phyloP scores from a whole-genome alignment of 2,888 invertebrate genomes.

The Drosophila prolongata region DNA sequence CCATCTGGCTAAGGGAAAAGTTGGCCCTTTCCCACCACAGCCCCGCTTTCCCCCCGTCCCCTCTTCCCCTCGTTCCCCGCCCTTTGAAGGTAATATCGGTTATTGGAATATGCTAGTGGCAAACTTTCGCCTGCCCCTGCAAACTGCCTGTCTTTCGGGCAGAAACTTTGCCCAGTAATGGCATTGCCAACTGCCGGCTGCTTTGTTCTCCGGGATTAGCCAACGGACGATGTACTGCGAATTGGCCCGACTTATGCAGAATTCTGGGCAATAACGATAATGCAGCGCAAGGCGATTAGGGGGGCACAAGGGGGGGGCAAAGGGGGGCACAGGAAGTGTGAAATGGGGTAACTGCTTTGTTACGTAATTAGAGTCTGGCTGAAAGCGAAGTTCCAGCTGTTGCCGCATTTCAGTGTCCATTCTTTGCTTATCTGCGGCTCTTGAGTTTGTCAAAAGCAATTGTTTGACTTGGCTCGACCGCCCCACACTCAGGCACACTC shows the following conservation, averaged over 20 bases:
- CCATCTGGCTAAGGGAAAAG: neutral
- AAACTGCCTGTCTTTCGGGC: conserved; percentile 21
- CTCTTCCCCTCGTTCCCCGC: too few species aligned
- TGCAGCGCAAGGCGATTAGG: conserved; percentile 28
- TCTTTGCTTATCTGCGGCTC: conserved; percentile 69
- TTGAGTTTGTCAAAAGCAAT: conserved; percentile 73
- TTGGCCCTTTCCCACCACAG: neutral
- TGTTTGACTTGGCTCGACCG: conserved; percentile 57
- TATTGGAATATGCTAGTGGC: conserved; percentile 36
- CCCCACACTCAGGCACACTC: conserved; percentile 1
- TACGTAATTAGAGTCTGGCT: conserved; percentile 22
- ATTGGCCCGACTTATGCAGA: conserved; percentile 13
- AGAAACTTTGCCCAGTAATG: conserved; percentile 24
- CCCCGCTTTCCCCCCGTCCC: neutral
- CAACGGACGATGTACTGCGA: conserved; percentile 23
- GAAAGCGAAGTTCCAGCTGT: conserved; percentile 1
- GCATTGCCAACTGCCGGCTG: neutral
- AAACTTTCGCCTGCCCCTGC: conserved; percentile 11
- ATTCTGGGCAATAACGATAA: conserved; percentile 30
- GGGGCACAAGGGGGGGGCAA: neutral
- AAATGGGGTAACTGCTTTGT: neutral
- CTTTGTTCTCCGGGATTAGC: conserved; percentile 35
- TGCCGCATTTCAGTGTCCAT: conserved; percentile 45
- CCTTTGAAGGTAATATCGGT: conserved; percentile 28
- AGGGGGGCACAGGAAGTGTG: too few species aligned